A percentile compares a stretch with the other conserved stretches of the same genome.
phyloP scores from a whole-genome alignment of 2,888 invertebrate species.

The Archips xylosteana region DNA sequence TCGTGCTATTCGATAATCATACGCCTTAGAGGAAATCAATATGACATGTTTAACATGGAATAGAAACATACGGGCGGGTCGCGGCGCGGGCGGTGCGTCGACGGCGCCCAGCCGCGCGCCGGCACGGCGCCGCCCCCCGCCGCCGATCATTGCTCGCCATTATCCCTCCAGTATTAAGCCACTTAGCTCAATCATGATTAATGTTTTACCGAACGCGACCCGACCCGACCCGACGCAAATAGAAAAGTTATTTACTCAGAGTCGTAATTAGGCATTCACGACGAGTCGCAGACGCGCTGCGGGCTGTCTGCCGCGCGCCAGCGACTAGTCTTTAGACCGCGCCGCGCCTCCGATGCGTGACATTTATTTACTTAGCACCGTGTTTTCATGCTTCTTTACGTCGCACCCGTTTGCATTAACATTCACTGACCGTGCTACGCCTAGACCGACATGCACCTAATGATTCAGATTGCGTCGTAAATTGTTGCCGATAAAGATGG shows the following conservation, averaged over 20 bases:
- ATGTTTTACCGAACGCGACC: constrained; percentile 82
- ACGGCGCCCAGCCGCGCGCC: constrained; percentile 72
- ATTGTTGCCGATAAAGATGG: neutral
- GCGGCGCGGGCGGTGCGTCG: constrained; percentile 57
- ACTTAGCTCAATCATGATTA: constrained; percentile 87
- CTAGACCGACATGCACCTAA: neutral
- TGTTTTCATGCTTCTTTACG: constrained; percentile 29
- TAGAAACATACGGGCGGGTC: constrained; percentile 30
- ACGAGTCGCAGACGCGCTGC: constrained; percentile 74
- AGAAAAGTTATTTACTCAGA: constrained; percentile 84
- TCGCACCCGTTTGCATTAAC: neutral
- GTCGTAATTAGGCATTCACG: constrained; percentile 84
- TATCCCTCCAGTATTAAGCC: constrained; percentile 85
- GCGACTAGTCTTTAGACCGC: constrained; percentile 64
- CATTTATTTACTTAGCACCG: constrained; percentile 54
- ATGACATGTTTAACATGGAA: constrained; percentile 25
- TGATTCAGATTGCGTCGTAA: neutral
- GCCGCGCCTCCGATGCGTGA: constrained; percentile 54
- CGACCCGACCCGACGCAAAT: constrained; percentile 79
- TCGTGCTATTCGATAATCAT: neutral
- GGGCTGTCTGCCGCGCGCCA: constrained; percentile 72
- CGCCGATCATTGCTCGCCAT: constrained; percentile 83
- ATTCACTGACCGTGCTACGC: neutral
- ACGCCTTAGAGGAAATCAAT: constrained; percentile 23
- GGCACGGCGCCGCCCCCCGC: constrained; percentile 79